phyloP scores from a whole-genome alignment of 2,888 invertebrate species.

The Aphodius granarius region DNA sequence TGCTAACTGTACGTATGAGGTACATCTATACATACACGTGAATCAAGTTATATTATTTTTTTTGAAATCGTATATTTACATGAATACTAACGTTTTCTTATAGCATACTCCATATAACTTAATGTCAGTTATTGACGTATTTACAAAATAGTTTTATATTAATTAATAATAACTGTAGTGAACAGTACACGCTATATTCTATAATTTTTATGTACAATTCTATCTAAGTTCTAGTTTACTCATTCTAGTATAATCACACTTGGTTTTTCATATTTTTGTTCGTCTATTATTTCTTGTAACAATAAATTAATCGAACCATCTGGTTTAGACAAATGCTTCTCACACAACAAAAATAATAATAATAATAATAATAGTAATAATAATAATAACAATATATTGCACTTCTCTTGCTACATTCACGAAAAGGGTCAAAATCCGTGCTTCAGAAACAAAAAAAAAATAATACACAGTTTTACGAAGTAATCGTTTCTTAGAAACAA shows the following conservation, averaged over 20 bases:
- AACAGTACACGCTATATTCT: constrained; percentile 36
- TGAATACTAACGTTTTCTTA: constrained; percentile 43
- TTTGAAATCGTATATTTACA: constrained; percentile 37
- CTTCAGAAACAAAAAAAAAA: constrained; percentile 7
- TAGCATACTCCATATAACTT: constrained; percentile 42
- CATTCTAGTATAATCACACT: constrained; percentile 50
- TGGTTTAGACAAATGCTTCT: neutral
- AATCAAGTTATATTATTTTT: neutral
- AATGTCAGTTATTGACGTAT: constrained; percentile 46
- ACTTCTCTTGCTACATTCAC: constrained; percentile 25
- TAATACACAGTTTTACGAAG: constrained; percentile 4
- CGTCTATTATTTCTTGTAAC: constrained; percentile 14
- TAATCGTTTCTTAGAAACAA: constrained; percentile 22
- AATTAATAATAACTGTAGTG: constrained; percentile 34
- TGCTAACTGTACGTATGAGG: constrained; percentile 29
- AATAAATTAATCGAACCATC: constrained; percentile 2
- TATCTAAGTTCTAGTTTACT: constrained; percentile 6
- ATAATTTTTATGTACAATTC: constrained; percentile 4
- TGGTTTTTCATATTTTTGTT: constrained; percentile 41
- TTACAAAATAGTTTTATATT: constrained; percentile 41
- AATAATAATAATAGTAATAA: constrained; percentile 17
- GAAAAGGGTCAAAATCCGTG: neutral
- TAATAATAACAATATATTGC: constrained; percentile 38
- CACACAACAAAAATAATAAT: constrained; percentile 18
- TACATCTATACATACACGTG: constrained; percentile 33